Evolutionary conservation across 2,888 invertebrate genomes (phyloP).

Genomic region (Xanthorhoe spadicearia): DNA sequence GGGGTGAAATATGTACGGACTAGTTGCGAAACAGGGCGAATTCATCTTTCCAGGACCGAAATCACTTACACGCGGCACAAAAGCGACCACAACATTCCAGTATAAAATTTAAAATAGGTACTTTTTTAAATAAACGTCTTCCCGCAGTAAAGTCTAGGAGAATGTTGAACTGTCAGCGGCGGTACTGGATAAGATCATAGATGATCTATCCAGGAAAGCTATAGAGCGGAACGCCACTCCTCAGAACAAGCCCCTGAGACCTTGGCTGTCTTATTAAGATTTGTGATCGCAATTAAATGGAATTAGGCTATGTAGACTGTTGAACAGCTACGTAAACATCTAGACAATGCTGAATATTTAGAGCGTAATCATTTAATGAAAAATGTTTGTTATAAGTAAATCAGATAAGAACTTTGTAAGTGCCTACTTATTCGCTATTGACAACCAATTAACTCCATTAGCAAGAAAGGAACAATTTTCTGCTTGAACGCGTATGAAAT

Average conservation of each 20-base stretch:
- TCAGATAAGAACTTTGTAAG: conserved; percentile 10
- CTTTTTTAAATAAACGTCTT: conserved; percentile 53
- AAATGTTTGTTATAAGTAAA: conserved; percentile 10
- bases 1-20: conserved; percentile 77
- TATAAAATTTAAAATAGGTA: conserved; percentile 7
- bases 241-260: conserved; percentile 66
- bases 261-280: conserved; percentile 69
- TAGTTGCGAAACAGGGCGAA: conserved; percentile 72
- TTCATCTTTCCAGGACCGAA: conserved; percentile 59
- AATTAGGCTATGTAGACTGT: conserved; percentile 52
- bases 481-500: conserved; percentile 39
- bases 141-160: conserved; percentile 60
- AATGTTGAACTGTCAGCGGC: conserved; percentile 65
- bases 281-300: conserved; percentile 58
- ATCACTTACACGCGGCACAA: conserved; percentile 34
- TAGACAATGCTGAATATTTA: conserved; percentile 28
- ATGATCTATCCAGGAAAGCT: conserved; percentile 57
- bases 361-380: conserved; percentile 10
- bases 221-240: conserved; percentile 71
- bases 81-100: conserved; percentile 22
- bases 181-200: conserved; percentile 65
- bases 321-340: conserved; percentile 53
- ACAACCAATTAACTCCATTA: conserved; percentile 37
- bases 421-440: conserved; percentile 16
- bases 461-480: conserved; percentile 44